These are phyloP conservation scores for Zele albiditarsus DNA, from an alignment of 2,888 invertebrate genomes.

Conservation along the genomic window DNA sequence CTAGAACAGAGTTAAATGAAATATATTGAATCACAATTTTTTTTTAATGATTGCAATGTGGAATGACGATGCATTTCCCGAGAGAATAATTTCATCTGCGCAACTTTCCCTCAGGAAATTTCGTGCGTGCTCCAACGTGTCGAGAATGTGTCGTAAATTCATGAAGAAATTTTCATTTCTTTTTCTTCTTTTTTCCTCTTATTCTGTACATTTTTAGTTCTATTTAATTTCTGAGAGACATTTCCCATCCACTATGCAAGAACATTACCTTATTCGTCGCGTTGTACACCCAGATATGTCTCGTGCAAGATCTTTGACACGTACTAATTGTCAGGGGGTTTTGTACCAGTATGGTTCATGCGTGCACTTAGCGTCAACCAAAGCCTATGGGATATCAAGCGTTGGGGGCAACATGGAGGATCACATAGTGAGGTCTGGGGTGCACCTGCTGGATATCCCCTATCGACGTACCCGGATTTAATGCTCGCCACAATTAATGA, in stretches of 20 bases:
- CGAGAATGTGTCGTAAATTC: not conserved
- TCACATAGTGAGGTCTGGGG: constrained; percentile 40
- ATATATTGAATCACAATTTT: not conserved
- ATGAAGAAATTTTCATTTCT: not conserved
- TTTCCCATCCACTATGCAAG: not conserved
- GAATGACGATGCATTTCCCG: not conserved
- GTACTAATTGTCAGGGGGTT: constrained; percentile 34
- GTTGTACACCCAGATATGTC: not conserved
- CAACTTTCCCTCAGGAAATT: not conserved
- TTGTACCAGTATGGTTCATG: constrained; percentile 21
- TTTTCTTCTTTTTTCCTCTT: too few relatives aligned
- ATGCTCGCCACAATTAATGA: constrained; percentile 59
- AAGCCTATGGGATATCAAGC: constrained; percentile 36
- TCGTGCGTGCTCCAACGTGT: not conserved
- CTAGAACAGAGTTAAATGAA: not conserved
- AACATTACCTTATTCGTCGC: not conserved
- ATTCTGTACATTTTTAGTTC: too few relatives aligned
- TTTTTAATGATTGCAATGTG: not conserved
- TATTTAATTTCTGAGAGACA: not conserved
- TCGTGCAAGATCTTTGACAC: constrained; percentile 34
- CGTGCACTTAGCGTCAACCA: constrained; percentile 39
- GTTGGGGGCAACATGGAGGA: constrained; percentile 30
- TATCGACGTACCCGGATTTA: constrained; percentile 60
- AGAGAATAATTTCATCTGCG: not conserved
- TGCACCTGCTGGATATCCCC: constrained; percentile 47